Base-by-base conservation (phyloP, 2,797 vertebrate genomes). In the Xyrichtys novacula region DNA sequence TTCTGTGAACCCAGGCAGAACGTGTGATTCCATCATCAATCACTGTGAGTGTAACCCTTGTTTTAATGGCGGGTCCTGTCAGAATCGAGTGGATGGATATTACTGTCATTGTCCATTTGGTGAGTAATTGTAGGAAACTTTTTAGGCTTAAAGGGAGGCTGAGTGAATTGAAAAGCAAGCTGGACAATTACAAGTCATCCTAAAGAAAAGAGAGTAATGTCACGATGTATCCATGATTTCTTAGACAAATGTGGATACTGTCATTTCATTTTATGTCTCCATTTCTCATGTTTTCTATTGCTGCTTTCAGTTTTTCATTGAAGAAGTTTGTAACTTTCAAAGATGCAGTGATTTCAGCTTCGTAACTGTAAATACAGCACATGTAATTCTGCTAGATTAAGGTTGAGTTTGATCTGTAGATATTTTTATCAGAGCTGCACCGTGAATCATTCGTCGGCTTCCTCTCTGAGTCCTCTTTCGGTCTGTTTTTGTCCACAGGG, bases 1-100 rank as follows among this genome's bases (percentile, higher is more conserved):
- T 95, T 94, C 88, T 94, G 92, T 91, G 83, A 90, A 91, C 66
- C 43, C 94, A 99, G 98, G 98, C 61, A 97, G 95, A 95, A 94
- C 89, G 2, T 99, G 98, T 54, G 98, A 97, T 77, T 96, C 96
- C 81, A 87, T 96, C 74, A 95, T 99, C 94, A 97, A 99, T 93
- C 95, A 99, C 93, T 99, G 98, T 91, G 97, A 97, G 84, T 98
- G 97, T 93, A 98, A 96, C 89, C 98, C 98, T 11, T 99, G 98
- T 92, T 99, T 99, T 93, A 98, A 99, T 71, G 96, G 97, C 34
- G 98, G 96, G 1, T 97, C 98, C 91, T 99, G 98, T 92, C 96
- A 97, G 84, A 99, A 96, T n/a, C 95, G 95, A 6, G 85, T 96
- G 91, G 96, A 98, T 71, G 95, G 96, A 23, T 99, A 99, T 90